Conservation (phyloP, 2,888 invertebrate species). For the Acronicta leporina region DNA sequence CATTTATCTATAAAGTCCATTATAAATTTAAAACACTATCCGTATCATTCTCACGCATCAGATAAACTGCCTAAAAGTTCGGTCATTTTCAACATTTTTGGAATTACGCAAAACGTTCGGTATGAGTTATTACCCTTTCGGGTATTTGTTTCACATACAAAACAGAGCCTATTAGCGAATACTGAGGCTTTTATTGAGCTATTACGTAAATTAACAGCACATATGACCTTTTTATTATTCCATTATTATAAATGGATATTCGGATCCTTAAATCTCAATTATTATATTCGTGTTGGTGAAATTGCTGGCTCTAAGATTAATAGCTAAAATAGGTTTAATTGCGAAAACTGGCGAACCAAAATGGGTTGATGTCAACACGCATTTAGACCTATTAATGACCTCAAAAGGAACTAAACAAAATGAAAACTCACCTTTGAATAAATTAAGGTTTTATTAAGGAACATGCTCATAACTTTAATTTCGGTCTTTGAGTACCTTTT, state of each 20-base stretch:
- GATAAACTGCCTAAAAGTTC: constrained; percentile 55
- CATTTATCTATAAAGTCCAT: neutral
- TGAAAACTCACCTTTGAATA: constrained; percentile 13
- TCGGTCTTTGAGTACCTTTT: constrained; percentile 35
- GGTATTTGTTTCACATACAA: constrained; percentile 64
- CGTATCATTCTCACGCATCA: constrained; percentile 18
- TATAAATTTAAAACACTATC: constrained; percentile 31
- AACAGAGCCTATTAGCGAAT: constrained; percentile 62
- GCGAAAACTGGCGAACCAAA: constrained; percentile 26
- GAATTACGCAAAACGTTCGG: constrained; percentile 60
- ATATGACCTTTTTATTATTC: constrained; percentile 53
- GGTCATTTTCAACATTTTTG: constrained; percentile 60
- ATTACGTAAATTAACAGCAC: constrained; percentile 66
- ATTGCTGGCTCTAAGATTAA: constrained; percentile 46
- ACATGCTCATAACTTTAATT: constrained; percentile 42
- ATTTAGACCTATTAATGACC: constrained; percentile 11
- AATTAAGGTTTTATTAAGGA: constrained; percentile 26
- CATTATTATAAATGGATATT: constrained; percentile 52
- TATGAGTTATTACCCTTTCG: constrained; percentile 62
- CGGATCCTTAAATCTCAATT: constrained; percentile 53
- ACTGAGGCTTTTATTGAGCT: constrained; percentile 63
- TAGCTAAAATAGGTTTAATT: constrained; percentile 43
- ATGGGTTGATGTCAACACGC: constrained; percentile 23
- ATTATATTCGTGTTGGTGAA: constrained; percentile 37
- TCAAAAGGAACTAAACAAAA: constrained; percentile 9